A percentile compares a stretch with the other conserved stretches of the same genome.
Conservation (phyloP, 2,888 invertebrate species). For the Melitaea athalia region DNA sequence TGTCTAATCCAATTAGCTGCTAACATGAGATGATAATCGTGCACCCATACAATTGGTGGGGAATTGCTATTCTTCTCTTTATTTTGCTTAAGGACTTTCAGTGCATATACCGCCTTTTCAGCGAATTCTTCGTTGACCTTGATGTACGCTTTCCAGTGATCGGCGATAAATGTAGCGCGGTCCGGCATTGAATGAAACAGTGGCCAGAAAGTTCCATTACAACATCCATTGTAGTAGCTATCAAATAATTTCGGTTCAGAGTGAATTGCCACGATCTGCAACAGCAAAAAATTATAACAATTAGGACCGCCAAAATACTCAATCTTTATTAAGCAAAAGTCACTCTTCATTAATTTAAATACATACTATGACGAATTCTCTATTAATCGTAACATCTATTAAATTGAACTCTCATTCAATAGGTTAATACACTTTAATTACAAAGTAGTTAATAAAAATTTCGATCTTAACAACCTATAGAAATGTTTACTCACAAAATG, state of each 20-base stretch:
- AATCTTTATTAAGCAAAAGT: no score
- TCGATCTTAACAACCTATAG: no score
- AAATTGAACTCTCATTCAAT: no score
- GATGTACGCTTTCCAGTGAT: slow-evolving; percentile 92
- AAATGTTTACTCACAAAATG: no score
- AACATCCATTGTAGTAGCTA: slow-evolving; percentile 95
- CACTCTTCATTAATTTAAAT: no score
- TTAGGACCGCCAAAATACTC: no score
- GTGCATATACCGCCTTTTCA: slow-evolving; percentile 87
- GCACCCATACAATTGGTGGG: slow-evolving; percentile 94
- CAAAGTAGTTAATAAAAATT: no score
- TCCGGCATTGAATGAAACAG: slow-evolving; percentile 96
- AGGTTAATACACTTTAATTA: no score
- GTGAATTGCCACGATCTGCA: slow-evolving; percentile 90
- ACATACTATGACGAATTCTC: no score
- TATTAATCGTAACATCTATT: no score
- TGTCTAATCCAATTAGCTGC: slow-evolving; percentile 94
- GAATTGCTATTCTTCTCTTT: slow-evolving; percentile 67
- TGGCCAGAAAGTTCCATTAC: slow-evolving; percentile 96
- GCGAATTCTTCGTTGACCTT: slow-evolving; percentile 92
- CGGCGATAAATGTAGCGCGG: slow-evolving; percentile 90
- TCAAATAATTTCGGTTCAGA: slow-evolving; percentile 90
- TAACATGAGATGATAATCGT: slow-evolving; percentile 96
- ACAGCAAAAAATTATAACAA: slow-evolving; percentile 33
- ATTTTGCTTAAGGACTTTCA: slow-evolving; percentile 79